Conservation (phyloP, 2,797 vertebrate genomes). For the Neomorphus geoffroyi region DNA sequence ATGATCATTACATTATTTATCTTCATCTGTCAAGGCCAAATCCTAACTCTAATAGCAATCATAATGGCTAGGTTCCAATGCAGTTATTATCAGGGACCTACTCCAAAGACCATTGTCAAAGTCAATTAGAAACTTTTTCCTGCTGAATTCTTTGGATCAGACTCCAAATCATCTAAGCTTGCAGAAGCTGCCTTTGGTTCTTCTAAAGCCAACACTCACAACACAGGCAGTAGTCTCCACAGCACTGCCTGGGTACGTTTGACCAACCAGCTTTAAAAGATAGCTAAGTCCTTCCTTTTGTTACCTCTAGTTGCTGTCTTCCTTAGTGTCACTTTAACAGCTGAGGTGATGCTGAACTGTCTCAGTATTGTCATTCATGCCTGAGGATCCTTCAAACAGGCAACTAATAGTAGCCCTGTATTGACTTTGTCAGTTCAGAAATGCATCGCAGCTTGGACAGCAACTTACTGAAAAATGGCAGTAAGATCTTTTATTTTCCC, state of each 20-base stretch:
- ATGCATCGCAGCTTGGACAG: neutral
- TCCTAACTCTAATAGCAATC: constrained; percentile 23
- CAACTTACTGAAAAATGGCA: neutral
- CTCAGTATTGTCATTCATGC: neutral
- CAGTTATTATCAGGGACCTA: constrained; percentile 38
- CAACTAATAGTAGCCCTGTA: neutral
- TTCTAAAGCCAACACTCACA: neutral
- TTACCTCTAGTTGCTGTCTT: neutral
- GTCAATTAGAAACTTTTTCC: constrained; percentile 31
- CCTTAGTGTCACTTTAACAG: neutral
- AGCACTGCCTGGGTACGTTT: neutral
- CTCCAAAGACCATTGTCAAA: constrained; percentile 44
- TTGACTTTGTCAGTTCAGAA: neutral
- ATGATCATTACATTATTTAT: constrained; percentile 51
- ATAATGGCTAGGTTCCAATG: constrained; percentile 22
- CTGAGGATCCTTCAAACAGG: neutral
- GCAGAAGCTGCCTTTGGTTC: neutral
- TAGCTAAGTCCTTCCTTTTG: neutral
- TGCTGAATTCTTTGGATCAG: neutral
- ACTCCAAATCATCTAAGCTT: neutral
- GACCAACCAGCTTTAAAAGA: neutral
- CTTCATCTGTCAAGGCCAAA: constrained; percentile 38
- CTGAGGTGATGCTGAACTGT: neutral
- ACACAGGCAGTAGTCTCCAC: neutral
- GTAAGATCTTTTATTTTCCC: neutral